Conservation (phyloP, 2,888 invertebrate species). For the Alentia gelatinosa region DNA sequence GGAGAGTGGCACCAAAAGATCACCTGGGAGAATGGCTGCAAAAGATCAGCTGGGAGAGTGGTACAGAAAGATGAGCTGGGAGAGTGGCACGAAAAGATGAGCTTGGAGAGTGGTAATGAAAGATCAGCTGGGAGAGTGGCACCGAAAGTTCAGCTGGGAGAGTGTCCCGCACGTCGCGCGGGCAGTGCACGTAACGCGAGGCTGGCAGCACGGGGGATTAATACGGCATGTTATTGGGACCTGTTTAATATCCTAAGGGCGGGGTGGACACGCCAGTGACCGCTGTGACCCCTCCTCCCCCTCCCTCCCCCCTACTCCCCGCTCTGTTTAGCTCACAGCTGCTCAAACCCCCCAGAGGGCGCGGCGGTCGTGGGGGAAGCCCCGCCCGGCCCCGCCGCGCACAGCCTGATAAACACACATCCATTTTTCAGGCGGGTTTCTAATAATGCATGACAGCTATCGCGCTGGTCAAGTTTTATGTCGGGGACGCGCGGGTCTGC, state of each 20-base stretch:
- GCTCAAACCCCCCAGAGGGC: not conserved
- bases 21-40: no score
- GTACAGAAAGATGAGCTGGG: not conserved
- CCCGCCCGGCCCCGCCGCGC: not conserved
- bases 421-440: slow-evolving; percentile 36
- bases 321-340: slow-evolving; percentile 21
- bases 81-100: not conserved
- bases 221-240: slow-evolving; percentile 35
- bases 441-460: slow-evolving; percentile 46
- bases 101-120: not conserved
- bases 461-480: slow-evolving; percentile 44
- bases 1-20: no score
- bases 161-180: not conserved
- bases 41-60: no score
- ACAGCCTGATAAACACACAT: slow-evolving; percentile 27
- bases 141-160: not conserved
- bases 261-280: not conserved
- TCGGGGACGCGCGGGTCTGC: not conserved
- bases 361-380: not conserved
- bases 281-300: not conserved
- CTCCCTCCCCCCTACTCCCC: not conserved
- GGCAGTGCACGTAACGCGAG: not conserved
- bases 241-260: slow-evolving; percentile 34
- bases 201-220: slow-evolving; percentile 3
- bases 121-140: not conserved